These are phyloP conservation scores for Monarcha castaneiventris DNA, from an alignment of 2,113 vertebrate species.

Conservation along the genomic window DNA sequence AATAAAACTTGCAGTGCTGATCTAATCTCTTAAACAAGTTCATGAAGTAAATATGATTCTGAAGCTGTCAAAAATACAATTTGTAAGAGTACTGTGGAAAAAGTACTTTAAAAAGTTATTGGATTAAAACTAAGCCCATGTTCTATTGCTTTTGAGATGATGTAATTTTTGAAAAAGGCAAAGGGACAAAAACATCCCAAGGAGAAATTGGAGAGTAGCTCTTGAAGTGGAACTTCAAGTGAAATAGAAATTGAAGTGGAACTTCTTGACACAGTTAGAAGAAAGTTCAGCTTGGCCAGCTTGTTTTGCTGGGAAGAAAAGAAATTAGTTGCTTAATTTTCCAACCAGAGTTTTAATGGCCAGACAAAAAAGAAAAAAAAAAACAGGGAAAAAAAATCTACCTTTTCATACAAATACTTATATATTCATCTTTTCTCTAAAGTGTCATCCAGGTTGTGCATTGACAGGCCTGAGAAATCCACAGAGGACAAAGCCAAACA, in stretches of 20 bases:
- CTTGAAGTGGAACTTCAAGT: background rate
- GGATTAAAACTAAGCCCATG: background rate
- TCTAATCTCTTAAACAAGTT: conserved; percentile 47
- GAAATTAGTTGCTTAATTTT: background rate
- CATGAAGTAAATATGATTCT: conserved; percentile 15
- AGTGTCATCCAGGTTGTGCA: background rate
- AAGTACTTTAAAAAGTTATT: background rate
- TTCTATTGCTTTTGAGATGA: background rate
- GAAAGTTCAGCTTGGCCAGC: background rate
- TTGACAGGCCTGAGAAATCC: background rate
- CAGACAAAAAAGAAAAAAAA: background rate
- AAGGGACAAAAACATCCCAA: background rate
- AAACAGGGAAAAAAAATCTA: background rate
- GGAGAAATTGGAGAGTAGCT: background rate
- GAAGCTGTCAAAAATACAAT: conserved; percentile 10
- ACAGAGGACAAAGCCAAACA: background rate
- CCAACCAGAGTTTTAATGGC: background rate
- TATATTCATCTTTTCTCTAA: background rate
- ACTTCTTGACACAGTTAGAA: background rate
- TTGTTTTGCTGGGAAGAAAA: background rate
- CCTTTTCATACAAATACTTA: background rate
- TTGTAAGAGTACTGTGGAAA: background rate
- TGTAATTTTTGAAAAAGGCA: background rate
- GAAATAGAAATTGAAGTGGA: background rate
- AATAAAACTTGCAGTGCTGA: conserved; percentile 18